Conservation (phyloP, 2,113 vertebrate genomes). For the Crotalus helleri region DNA sequence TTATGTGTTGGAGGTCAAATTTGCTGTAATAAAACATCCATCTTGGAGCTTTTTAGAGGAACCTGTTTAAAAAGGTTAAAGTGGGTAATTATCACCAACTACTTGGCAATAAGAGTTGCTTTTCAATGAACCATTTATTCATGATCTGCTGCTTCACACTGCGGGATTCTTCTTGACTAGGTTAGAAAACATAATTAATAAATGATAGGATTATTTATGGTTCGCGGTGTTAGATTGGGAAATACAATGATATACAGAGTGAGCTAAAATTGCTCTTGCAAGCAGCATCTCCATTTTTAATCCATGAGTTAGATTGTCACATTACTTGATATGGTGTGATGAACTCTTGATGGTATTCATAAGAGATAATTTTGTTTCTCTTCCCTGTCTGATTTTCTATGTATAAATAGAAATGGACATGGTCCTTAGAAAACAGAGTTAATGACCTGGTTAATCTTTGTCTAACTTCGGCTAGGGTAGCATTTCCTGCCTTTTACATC, state of each 20-base stretch:
- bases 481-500: conserved; percentile 30
- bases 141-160: conserved; percentile 69
- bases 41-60: conserved; percentile 71
- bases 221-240: conserved; percentile 70
- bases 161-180: conserved; percentile 72
- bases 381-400: conserved; percentile 21
- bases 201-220: conserved; percentile 81
- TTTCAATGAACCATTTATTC: conserved; percentile 75
- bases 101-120: conserved; percentile 74
- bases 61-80: conserved; percentile 77
- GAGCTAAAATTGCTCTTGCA: conserved; percentile 59
- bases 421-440: conserved; percentile 47
- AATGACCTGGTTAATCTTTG: conserved; percentile 44
- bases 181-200: conserved; percentile 77
- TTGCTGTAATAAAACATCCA: conserved; percentile 71
- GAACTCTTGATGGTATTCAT: conserved; percentile 57
- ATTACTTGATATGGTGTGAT: conserved; percentile 53
- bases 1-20: conserved; percentile 68
- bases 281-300: conserved; percentile 62
- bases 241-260: conserved; percentile 68
- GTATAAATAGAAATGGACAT: conserved; percentile 48
- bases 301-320: conserved; percentile 58
- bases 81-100: conserved; percentile 76
- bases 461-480: conserved; percentile 17
- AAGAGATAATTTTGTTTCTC: conserved; percentile 33